phyloP scores from a whole-genome alignment of 2,113 vertebrate genomes.

The Cranoglanis bouderius region DNA sequence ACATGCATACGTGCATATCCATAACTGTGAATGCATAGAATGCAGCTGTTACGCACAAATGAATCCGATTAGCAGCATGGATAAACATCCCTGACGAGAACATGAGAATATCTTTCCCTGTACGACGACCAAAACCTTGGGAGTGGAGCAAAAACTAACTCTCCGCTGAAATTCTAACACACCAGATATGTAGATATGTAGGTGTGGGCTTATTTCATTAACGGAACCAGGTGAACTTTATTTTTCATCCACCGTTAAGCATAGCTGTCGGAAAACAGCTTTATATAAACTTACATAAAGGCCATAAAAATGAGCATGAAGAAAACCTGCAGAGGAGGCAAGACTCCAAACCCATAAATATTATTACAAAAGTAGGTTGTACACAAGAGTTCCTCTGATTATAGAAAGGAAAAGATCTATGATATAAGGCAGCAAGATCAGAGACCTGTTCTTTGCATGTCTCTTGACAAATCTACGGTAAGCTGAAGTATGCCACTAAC shows the following conservation, averaged over 20 bases:
- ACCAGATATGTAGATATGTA: background rate
- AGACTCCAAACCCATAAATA: background rate
- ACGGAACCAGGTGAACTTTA: background rate
- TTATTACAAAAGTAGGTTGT: background rate
- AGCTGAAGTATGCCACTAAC: background rate
- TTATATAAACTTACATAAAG: background rate
- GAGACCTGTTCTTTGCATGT: background rate
- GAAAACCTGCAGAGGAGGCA: background rate
- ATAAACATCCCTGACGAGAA: background rate
- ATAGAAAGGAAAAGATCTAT: background rate
- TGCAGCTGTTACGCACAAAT: slow-evolving; percentile 37
- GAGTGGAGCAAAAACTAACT: background rate
- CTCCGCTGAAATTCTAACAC: background rate
- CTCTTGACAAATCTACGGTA: background rate
- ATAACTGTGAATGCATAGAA: slow-evolving; percentile 36
- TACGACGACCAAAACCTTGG: background rate
- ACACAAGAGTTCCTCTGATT: background rate
- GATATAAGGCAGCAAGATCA: background rate
- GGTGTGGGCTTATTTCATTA: background rate
- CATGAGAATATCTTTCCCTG: background rate
- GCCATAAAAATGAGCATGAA: background rate
- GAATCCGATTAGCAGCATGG: background rate
- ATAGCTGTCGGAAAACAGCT: background rate
- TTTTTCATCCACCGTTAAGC: background rate
- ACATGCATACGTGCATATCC: slow-evolving; percentile 21